These are phyloP conservation scores for Micrasema minimum DNA, from an alignment of 1,140 invertebrate genomes.

Conservation along the genomic window DNA sequence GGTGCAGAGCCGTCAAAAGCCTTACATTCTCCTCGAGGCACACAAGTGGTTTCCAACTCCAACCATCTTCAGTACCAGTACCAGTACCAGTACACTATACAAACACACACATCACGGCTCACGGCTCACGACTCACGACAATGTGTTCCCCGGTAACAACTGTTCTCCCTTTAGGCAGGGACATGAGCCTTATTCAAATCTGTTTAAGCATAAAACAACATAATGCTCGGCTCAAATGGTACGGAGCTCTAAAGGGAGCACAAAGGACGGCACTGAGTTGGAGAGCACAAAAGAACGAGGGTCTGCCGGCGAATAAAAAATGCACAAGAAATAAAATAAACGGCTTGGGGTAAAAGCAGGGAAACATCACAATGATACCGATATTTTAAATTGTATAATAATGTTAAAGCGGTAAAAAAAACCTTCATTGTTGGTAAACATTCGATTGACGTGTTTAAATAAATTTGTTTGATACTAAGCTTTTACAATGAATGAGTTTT, in stretches of 20 bases:
- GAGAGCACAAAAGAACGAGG: constrained; percentile 47
- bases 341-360: constrained; percentile 28
- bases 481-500: too few species aligned
- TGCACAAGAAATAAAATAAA: constrained; percentile 52
- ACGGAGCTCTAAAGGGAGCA: constrained; percentile 39
- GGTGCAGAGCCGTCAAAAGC: constrained; percentile 34
- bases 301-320: constrained; percentile 42
- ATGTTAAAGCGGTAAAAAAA: constrained; percentile 3
- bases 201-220: constrained; percentile 53
- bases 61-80: constrained; percentile 3
- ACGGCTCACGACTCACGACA: constrained; percentile 20
- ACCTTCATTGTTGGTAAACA: not conserved
- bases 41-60: constrained; percentile 9
- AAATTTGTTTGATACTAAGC: too few species aligned
- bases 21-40: constrained; percentile 7
- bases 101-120: constrained; percentile 25
- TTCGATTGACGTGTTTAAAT: too few species aligned
- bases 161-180: constrained; percentile 22
- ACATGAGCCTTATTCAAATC: constrained; percentile 50
- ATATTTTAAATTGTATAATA: constrained; percentile 13
- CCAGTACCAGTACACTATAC: not conserved
- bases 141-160: constrained; percentile 22
- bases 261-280: constrained; percentile 46
- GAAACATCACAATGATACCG: constrained; percentile 1
- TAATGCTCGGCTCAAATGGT: constrained; percentile 50